Evolutionary conservation across 2,113 vertebrate genomes (phyloP).

Genomic region (Microtus richardsoni): DNA sequence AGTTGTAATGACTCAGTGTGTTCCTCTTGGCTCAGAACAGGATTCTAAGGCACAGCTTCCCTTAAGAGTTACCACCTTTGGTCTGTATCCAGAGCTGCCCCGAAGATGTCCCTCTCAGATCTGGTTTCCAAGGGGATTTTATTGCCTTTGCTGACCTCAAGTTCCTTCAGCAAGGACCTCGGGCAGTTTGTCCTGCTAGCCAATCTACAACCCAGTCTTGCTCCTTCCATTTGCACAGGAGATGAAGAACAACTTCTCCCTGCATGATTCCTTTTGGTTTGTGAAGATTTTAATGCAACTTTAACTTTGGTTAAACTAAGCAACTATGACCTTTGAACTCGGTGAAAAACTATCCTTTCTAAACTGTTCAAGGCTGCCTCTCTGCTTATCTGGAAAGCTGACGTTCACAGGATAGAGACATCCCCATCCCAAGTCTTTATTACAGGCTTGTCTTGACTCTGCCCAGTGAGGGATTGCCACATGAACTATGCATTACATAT

Average conservation of each 20-base stretch:
- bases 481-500: too few species aligned
- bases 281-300: background rate
- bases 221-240: background rate
- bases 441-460: background rate
- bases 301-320: slow-evolving; percentile 19
- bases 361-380: background rate
- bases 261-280: background rate
- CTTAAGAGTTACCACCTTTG: background rate
- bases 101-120: slow-evolving; percentile 9
- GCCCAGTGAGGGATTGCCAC: background rate
- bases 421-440: background rate
- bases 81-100: background rate
- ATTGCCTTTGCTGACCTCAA: background rate
- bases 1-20: background rate
- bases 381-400: background rate
- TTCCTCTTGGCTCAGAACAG: background rate
- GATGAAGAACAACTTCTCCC: background rate
- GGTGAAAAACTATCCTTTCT: background rate
- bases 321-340: background rate
- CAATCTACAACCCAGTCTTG: background rate
- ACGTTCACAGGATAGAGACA: background rate
- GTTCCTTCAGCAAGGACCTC: background rate
- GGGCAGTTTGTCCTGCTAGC: background rate
- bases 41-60: background rate
- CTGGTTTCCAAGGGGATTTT: background rate